Evolutionary conservation across 2,797 vertebrate genomes (phyloP).

Genomic region (Gymnoscopelus microlampas): DNA sequence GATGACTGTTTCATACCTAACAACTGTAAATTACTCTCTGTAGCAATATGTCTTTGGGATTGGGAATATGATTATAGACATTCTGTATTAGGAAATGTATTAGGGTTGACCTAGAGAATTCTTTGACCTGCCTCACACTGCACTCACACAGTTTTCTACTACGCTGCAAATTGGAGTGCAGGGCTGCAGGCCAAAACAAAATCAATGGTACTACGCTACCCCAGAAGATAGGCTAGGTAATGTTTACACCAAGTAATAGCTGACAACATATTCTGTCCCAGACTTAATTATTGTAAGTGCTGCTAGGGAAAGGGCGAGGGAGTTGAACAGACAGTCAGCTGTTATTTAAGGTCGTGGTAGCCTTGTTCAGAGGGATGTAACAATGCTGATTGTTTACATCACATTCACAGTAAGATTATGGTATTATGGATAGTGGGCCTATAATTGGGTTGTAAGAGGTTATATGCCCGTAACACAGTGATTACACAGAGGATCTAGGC

Average conservation of each 20-base stretch:
- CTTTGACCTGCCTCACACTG: neutral
- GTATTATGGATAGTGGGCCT: constrained; percentile 21
- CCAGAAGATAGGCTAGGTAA: neutral
- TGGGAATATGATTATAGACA: too few species aligned
- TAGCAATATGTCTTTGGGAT: too few species aligned
- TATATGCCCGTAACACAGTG: too few species aligned
- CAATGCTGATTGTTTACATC: constrained; percentile 35
- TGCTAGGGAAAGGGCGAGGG: constrained; percentile 11
- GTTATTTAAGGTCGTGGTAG: constrained; percentile 22
- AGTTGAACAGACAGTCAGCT: constrained; percentile 17
- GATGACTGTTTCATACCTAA: too few species aligned
- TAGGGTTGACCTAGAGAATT: too few species aligned
- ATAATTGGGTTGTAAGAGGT: neutral
- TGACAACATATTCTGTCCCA: constrained; percentile 7
- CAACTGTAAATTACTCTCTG: too few species aligned
- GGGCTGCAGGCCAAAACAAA: neutral
- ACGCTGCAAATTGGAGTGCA: neutral
- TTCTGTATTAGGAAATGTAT: too few species aligned
- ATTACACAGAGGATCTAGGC: too few species aligned
- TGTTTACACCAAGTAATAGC: constrained; percentile 14
- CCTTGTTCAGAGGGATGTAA: constrained; percentile 24
- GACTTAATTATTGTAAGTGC: constrained; percentile 17
- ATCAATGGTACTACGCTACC: constrained; percentile 9
- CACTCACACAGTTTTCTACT: constrained; percentile 3
- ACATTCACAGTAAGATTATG: constrained; percentile 21